Evolutionary conservation across 1,140 invertebrate species (phyloP), one percentile per base, ranked within the genome.

Genomic region (Chionoecetes opilio): DNA sequence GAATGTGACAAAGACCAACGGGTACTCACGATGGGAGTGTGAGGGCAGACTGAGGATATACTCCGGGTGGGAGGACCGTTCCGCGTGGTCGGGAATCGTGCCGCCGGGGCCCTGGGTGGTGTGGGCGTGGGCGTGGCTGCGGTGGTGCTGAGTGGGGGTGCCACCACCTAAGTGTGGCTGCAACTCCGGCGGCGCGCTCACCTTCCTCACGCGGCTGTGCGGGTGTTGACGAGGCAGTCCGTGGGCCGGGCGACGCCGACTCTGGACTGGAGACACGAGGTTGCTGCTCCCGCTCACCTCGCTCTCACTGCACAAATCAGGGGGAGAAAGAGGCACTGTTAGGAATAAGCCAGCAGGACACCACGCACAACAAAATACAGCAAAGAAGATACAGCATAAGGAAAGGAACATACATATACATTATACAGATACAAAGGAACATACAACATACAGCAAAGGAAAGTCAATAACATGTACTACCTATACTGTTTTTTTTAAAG

Each of bases 121-220:
- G 38, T 91, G 95, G 85, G 75, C 17, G 85, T 53, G 85, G 87
- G 92, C 87, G 75, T 82, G 63, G 92, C 88, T 6, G 92, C 85
- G 32, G 53, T 35, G n/a, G 94, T 82, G 75, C 84, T 85, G 32
- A 32, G 87, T 32, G n/a, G 94, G 87, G 38, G 75, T 31, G 38
- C 82, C 34, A 63, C 82, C 75, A 53, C 93, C 93, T 29, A 96
- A 90, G 94, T 96, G 96, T 29, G 95, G 75, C 93, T 96, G 96
- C 85, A 96, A 93, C 91, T 96, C 96, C 26, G 96, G 96, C 86
- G 96, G 96, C 86, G 96, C 96, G 96, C 96, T 96, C 95, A 96
- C 96, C 96, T 96, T 96, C 89, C 96, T 95, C 21, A 75, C 63
- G 38, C 95, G 91, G 14, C 96, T 93, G 89, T 96, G 96, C 46